phyloP scores from a whole-genome alignment of 1,140 invertebrate genomes.

The Temnothorax nylanderi region DNA sequence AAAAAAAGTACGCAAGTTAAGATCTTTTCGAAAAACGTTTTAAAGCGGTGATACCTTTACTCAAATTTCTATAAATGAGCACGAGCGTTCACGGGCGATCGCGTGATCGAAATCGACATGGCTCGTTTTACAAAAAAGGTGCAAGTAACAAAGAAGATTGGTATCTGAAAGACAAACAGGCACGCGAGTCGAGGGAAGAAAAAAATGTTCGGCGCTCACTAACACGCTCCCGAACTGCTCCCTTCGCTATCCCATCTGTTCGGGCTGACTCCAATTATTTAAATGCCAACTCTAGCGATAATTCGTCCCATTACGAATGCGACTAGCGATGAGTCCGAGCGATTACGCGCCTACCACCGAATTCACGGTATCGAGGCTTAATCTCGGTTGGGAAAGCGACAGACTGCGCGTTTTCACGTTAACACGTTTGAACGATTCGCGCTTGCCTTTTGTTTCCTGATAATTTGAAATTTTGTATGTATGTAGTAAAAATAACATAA shows the following conservation, averaged over 20 bases:
- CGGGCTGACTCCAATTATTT: conserved; percentile 55
- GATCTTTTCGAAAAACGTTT: not conserved
- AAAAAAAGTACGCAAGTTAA: not conserved
- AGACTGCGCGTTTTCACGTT: conserved; percentile 28
- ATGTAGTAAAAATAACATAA: not conserved
- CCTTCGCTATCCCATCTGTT: conserved; percentile 56
- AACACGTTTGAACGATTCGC: not conserved
- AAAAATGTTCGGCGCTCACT: conserved; percentile 36
- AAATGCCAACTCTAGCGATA: conserved; percentile 59
- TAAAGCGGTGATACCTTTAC: not conserved
- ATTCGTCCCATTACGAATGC: conserved; percentile 57
- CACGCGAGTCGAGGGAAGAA: conserved; percentile 36
- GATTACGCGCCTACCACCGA: conserved; percentile 47
- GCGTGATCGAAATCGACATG: conserved; percentile 52
- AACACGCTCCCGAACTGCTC: conserved; percentile 43
- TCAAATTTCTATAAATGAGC: conserved; percentile 50
- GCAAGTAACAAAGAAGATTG: conserved; percentile 66
- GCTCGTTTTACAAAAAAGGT: conserved; percentile 61
- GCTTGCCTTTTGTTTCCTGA: not conserved
- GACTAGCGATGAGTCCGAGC: conserved; percentile 52
- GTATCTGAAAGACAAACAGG: conserved; percentile 71
- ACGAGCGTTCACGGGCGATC: conserved; percentile 5
- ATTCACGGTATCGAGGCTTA: conserved; percentile 52
- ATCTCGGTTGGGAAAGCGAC: conserved; percentile 38
- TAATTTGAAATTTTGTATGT: not conserved